Evolutionary conservation across 2,113 vertebrate species (phyloP).

Genomic region (Cryptomyrus ogoouensis): DNA sequence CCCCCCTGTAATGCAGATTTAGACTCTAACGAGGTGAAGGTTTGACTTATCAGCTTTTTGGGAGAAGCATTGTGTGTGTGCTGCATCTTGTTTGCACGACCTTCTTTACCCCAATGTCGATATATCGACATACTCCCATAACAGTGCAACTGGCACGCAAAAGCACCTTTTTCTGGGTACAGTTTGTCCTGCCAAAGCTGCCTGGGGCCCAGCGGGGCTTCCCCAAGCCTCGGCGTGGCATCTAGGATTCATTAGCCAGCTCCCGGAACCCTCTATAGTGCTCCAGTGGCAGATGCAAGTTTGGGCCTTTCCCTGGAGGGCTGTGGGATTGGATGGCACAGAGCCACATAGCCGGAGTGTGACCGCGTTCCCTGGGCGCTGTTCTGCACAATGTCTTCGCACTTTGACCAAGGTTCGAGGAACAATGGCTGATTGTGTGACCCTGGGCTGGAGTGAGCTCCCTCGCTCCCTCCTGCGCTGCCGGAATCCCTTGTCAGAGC

Average conservation of each 20-base stretch:
- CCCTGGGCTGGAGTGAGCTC: not conserved
- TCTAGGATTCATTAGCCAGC: not conserved
- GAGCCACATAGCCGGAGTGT: not conserved
- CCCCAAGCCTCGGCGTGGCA: not conserved
- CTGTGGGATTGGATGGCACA: not conserved
- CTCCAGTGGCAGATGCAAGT: not conserved
- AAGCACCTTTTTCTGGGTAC: not conserved
- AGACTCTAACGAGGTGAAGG: not conserved
- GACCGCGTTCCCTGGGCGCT: not conserved
- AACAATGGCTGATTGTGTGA: conserved; percentile 19
- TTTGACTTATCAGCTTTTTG: not conserved
- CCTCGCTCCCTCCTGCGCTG: not conserved
- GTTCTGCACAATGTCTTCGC: not conserved
- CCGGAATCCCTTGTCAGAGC: conserved; percentile 4
- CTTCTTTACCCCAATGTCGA: not conserved
- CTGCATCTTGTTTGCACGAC: not conserved
- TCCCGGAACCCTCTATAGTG: not conserved
- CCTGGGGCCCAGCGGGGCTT: not conserved
- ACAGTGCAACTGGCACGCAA: not conserved
- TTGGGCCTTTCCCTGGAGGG: not conserved
- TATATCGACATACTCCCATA: not conserved
- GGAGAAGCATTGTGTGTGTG: not conserved
- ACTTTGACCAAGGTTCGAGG: not conserved
- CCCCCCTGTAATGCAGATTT: not conserved
- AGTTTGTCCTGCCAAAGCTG: not conserved